Conservation (phyloP, 2,797 vertebrate genomes). For the Parotocinclus haroldoi region DNA sequence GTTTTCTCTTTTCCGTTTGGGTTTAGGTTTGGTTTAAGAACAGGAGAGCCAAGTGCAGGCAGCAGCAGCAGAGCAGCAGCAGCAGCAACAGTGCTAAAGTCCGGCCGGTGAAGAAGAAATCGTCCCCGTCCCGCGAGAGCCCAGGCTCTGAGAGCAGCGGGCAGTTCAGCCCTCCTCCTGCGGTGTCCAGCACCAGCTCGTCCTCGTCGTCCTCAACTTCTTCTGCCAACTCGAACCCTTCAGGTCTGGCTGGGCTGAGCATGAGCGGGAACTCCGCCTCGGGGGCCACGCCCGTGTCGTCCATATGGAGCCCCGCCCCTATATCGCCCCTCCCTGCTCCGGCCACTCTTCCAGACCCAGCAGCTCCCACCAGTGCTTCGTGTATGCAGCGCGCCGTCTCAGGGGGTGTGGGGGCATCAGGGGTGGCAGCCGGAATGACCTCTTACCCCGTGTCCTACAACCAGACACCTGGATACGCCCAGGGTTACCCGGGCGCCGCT, state of each 20-base stretch:
- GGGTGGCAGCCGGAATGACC: slow-evolving; percentile 62
- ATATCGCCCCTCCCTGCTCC: slow-evolving; percentile 83
- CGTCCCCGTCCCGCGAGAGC: slow-evolving; percentile 86
- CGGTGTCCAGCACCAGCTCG: slow-evolving; percentile 78
- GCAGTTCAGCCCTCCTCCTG: slow-evolving; percentile 87
- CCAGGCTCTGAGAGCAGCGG: slow-evolving; percentile 90
- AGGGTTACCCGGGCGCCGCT: slow-evolving; percentile 80
- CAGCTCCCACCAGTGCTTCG: slow-evolving; percentile 77
- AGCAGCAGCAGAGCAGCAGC: slow-evolving; percentile 82
- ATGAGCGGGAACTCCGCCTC: slow-evolving; percentile 65
- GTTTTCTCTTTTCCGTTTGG: background rate
- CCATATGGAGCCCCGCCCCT: slow-evolving; percentile 96
- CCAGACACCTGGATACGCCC: slow-evolving; percentile 83
- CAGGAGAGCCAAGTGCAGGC: slow-evolving; percentile 90
- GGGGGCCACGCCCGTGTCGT: slow-evolving; percentile 76
- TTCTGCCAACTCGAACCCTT: slow-evolving; percentile 60
- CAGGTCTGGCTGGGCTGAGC: slow-evolving; percentile 57
- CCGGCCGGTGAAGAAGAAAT: slow-evolving; percentile 90
- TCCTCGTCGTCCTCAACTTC: slow-evolving; percentile 74
- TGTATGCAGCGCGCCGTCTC: slow-evolving; percentile 87
- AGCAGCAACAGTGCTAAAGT: slow-evolving; percentile 76
- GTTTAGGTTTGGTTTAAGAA: slow-evolving; percentile 97
- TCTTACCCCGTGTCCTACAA: slow-evolving; percentile 88
- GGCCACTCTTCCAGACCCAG: slow-evolving; percentile 70
- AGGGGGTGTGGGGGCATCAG: slow-evolving; percentile 44